Evolutionary conservation across 2,113 vertebrate genomes (phyloP).

Genomic region (Mystacornis crossleyi): DNA sequence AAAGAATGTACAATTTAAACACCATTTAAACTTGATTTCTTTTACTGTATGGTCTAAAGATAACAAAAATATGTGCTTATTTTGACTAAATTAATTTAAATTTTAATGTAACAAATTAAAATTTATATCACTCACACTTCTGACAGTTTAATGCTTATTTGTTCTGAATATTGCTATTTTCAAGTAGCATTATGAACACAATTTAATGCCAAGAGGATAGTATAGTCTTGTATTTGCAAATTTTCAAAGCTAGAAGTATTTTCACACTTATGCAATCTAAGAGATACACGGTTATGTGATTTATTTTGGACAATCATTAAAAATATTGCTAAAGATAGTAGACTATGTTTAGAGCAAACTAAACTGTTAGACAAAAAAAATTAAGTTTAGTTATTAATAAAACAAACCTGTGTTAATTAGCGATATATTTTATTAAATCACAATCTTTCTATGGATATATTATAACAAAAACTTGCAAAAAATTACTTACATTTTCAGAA

Average conservation of each 20-base stretch:
- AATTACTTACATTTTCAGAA: not conserved
- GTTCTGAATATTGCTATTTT: not conserved
- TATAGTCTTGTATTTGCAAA: not conserved
- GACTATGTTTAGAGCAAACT: not conserved
- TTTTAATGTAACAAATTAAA: not conserved
- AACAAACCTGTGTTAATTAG: not conserved
- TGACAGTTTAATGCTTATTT: not conserved
- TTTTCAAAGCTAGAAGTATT: not conserved
- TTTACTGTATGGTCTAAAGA: not conserved
- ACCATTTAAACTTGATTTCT: not conserved
- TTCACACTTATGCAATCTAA: not conserved
- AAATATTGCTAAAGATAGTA: not conserved
- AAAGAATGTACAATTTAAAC: not conserved
- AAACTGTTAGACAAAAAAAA: not conserved
- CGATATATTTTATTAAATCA: not conserved
- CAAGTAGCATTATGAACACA: not conserved
- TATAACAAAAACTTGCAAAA: not conserved
- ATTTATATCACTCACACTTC: not conserved
- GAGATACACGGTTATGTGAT: not conserved
- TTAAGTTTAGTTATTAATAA: not conserved
- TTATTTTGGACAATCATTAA: not conserved
- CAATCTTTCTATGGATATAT: not conserved
- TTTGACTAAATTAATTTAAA: not conserved
- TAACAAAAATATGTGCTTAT: not conserved
- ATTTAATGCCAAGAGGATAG: not conserved